Percentiles rank a stretch among this genome's conserved stretches.
Conservation (phyloP, 2,797 vertebrate genomes). For the Ficedula albicollis region DNA sequence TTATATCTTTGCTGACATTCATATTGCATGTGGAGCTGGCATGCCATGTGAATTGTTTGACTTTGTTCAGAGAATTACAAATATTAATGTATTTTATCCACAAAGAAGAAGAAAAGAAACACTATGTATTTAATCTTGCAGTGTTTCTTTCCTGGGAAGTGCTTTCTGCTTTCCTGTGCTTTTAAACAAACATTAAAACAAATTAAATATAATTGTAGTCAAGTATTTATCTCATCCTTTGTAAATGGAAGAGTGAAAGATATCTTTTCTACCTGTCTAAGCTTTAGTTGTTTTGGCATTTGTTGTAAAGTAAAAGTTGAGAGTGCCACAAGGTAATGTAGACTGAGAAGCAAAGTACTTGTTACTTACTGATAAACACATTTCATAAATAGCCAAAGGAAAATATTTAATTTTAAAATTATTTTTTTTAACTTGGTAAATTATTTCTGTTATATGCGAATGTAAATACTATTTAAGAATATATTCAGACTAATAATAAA, state of each 20-base stretch:
- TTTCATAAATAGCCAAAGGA: neutral
- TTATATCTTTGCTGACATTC: neutral
- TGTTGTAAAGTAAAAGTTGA: neutral
- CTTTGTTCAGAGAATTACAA: neutral
- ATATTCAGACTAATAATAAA: neutral
- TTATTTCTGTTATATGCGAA: neutral
- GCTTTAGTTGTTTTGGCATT: neutral
- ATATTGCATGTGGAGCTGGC: neutral
- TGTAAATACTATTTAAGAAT: neutral
- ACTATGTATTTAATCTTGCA: neutral
- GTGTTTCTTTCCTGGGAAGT: neutral
- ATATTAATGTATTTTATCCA: neutral
- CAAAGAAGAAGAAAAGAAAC: neutral
- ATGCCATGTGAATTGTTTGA: neutral
- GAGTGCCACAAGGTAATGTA: neutral
- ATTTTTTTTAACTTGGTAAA: neutral
- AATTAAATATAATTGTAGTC: neutral
- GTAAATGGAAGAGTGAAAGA: neutral
- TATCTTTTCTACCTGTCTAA: neutral
- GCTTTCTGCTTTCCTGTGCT: neutral
- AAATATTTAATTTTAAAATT: neutral
- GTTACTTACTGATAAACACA: neutral
- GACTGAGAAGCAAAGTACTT: neutral
- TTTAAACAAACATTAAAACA: neutral
- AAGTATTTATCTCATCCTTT: neutral